Base-by-base conservation (phyloP, 92 coral and sea anemone species). In the Diadumene lineata region DNA sequence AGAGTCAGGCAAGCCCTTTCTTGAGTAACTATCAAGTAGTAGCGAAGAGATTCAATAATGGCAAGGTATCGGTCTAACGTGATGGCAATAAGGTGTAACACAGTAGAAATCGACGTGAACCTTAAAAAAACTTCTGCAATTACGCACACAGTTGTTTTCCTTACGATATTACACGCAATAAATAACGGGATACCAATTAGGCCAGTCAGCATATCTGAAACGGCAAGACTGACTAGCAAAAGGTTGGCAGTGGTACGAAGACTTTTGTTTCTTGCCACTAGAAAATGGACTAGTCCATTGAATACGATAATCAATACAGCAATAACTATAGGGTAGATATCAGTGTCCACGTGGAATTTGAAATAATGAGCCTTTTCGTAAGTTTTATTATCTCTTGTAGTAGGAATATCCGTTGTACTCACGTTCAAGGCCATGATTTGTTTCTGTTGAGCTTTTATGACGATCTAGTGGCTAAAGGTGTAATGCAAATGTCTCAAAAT, bases 61-160 rank as follows among this genome's bases (percentile, higher is more conserved):
- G 90, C 90, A 33, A 91, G 82, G 74, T 87, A 91, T 30, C 97
- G 82, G 76, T 91, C 97, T 67, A 81, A 56, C 28, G 97, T 87
- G 73, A 88, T 84, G 30, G 85, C 77, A 34, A 87, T 70, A 50
- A 91, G 70, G 60, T 91, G 97, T 10, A 85, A 60, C 0, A 87
- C 90, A 0, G 97, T 87, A 0, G 97, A 91, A 8, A 82, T 64
- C 3, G 97, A 87, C 18, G 82, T 73, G 43, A 91, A 87, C 1
- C 89, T 76, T 15, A 84, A 74, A 69, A 76, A 69, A 11, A 77
- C 18, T 43, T 55, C 57, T n/a, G 82, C 82, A 1, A 81, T 64
- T 7, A 38, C 19, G 43, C 97, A 91, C 15, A 78, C 28, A 3
- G 56, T 25, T 8, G 67, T 43, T 19, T 23, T 32, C 13, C 29